Conservation (phyloP, 2,113 vertebrate genomes). For the Cyprinodon variegatus region DNA sequence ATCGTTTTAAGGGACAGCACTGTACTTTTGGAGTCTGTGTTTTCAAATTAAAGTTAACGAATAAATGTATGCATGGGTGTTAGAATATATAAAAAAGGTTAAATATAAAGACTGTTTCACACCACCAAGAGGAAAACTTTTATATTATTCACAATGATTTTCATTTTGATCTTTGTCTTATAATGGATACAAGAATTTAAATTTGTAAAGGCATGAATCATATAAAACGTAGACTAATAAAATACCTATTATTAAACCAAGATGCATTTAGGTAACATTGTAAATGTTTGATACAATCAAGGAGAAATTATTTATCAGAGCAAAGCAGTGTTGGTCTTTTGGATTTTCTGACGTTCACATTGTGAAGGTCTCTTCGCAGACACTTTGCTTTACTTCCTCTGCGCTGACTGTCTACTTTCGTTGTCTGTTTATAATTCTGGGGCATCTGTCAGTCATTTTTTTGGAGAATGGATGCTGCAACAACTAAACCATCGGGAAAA, state of each 20-base stretch:
- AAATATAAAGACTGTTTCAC: neutral
- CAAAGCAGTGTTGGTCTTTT: neutral
- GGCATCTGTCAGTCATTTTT: neutral
- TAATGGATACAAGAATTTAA: neutral
- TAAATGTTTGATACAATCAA: slow-evolving; percentile 1
- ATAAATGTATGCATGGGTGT: neutral
- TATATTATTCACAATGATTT: neutral
- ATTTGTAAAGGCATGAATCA: neutral
- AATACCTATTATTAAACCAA: neutral
- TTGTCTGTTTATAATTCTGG: neutral
- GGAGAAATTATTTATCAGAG: neutral
- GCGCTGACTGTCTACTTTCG: neutral
- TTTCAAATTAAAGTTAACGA: neutral
- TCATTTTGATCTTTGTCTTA: neutral
- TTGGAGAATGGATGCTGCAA: neutral
- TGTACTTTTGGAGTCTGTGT: slow-evolving; percentile 14
- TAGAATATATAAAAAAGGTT: slow-evolving; percentile 6
- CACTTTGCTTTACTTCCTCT: neutral
- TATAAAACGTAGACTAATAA: neutral
- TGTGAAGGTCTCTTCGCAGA: neutral
- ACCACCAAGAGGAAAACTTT: neutral
- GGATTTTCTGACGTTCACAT: neutral
- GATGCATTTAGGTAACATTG: neutral
- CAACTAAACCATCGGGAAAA: no score
- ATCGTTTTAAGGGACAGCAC: slow-evolving; percentile 35